phyloP scores from a whole-genome alignment of 2,888 invertebrate species.

The Thereva nobilitata region DNA sequence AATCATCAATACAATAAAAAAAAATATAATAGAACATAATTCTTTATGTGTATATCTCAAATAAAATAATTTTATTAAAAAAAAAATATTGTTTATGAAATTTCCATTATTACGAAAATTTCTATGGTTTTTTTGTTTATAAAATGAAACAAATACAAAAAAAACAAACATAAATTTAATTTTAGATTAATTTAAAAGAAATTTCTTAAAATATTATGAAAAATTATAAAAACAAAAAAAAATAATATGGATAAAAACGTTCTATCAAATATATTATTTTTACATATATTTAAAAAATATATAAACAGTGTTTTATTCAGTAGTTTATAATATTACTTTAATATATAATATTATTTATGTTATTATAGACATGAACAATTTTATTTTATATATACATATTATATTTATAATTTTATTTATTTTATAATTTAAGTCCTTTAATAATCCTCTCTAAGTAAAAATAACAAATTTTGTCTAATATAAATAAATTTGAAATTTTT shows the following conservation, averaged over 20 bases:
- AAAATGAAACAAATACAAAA: conserved; percentile 38
- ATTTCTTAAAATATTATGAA: conserved; percentile 32
- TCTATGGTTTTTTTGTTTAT: neutral
- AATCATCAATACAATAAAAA: too few species aligned
- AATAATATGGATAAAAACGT: conserved; percentile 39
- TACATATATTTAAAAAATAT: conserved; percentile 39
- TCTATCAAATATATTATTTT: conserved; percentile 43
- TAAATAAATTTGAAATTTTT: conserved; percentile 8
- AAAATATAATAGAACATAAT: too few species aligned
- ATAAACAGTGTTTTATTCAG: conserved; percentile 27
- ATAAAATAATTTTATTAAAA: too few species aligned
- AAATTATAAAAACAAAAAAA: conserved; percentile 44
- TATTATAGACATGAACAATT: neutral
- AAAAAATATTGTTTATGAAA: too few species aligned
- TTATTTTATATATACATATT: conserved; percentile 14
- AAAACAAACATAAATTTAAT: conserved; percentile 39
- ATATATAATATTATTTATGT: conserved; percentile 10
- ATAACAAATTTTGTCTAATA: neutral
- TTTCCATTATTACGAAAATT: too few species aligned
- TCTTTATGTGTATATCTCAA: too few species aligned
- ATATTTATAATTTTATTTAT: conserved; percentile 9
- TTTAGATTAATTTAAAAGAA: conserved; percentile 42
- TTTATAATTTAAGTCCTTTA: neutral
- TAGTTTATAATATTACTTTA: conserved; percentile 7
- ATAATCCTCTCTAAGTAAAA: too few species aligned